Base-by-base conservation (phyloP, 2,888 invertebrate genomes). In the Lithophane ornitopus region DNA sequence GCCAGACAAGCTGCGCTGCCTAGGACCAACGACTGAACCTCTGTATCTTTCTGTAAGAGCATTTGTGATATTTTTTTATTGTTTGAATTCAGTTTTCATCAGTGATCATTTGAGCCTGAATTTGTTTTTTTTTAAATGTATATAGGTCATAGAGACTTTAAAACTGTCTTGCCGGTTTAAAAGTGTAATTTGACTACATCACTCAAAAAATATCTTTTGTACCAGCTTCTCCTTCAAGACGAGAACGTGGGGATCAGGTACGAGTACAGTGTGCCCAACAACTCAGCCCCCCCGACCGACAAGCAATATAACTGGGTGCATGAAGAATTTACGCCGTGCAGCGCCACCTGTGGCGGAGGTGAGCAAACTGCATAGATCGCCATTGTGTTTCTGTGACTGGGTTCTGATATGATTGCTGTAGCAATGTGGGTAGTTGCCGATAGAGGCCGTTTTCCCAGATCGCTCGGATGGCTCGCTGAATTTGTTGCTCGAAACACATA, bases 261-360 rank as follows among this genome's bases (percentile, higher is more conserved):
- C 94, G 98, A 99, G 91, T 99, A 99, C 96, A 99, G 99, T 90
- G 97, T 99, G 54, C 99, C 99, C 0, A 97, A 97, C 69, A 97
- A 97, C 44, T 94, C 98, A 34, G 97, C 97, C 1, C 97, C 97
- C 1, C 97, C 97, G 46, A 95, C 97, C 2, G 97, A 98, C 87
- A 98, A 98, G 89, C 97, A 97, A 61, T 99, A 99, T 94, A 97
- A 97, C 65, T 99, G 99, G 99, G 94, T 93, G 2, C 91, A 97
- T 86, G 98, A 97, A 62, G 97, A 98, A 82, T 99, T 98, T 94
- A 97, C 98, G 0, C 97, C 97, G 0, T 99, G 99, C 95, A 98
- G 97, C 87, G 97, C 97, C n/a, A 97, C 98, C 14, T 99, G 99
- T 91, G 99, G 99, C 26, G 98, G 98, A 96, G 99, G 99, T 97